phyloP scores from a whole-genome alignment of 2,888 invertebrate species.

The Portevinia maculata region DNA sequence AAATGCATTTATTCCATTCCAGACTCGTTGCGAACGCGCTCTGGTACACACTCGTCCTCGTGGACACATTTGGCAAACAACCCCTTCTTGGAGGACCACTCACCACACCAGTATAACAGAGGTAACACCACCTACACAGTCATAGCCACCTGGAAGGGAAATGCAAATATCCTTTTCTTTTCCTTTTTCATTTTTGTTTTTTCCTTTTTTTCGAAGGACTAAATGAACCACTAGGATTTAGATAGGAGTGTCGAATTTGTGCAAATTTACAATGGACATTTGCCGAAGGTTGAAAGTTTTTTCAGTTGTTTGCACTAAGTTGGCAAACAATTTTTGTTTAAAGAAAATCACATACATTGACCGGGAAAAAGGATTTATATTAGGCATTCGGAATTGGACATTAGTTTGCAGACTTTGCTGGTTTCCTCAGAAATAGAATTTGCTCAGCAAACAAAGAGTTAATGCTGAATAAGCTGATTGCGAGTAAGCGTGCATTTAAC shows the following conservation, averaged over 20 bases:
- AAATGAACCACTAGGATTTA: slow-evolving; percentile 69
- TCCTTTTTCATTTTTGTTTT: not conserved
- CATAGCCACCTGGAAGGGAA: slow-evolving; percentile 46
- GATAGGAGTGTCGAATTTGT: slow-evolving; percentile 59
- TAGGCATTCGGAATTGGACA: slow-evolving; percentile 22
- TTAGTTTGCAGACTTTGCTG: not conserved
- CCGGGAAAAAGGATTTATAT: slow-evolving; percentile 24
- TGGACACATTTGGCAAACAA: slow-evolving; percentile 72
- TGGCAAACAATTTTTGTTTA: slow-evolving; percentile 44
- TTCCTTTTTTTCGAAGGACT: slow-evolving; percentile 41
- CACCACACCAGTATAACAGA: slow-evolving; percentile 27
- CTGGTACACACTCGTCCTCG: slow-evolving; percentile 64
- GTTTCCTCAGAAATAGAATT: not conserved
- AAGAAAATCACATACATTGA: slow-evolving; percentile 3
- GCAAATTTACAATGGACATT: slow-evolving; percentile 49
- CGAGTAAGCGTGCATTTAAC: too few species aligned
- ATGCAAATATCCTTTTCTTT: slow-evolving; percentile 71
- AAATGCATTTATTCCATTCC: slow-evolving; percentile 74
- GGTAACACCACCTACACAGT: slow-evolving; percentile 69
- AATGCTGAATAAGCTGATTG: too few species aligned
- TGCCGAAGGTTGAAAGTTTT: slow-evolving; percentile 30
- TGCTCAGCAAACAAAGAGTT: too few species aligned
- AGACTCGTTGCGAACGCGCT: slow-evolving; percentile 55
- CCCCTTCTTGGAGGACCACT: slow-evolving; percentile 64
- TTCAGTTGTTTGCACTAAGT: slow-evolving; percentile 54